Percentiles rank a stretch among this genome's conserved stretches.
These are phyloP conservation scores for Poecilia wingei DNA, from an alignment of 2,797 vertebrate species.

Conservation along the genomic window DNA sequence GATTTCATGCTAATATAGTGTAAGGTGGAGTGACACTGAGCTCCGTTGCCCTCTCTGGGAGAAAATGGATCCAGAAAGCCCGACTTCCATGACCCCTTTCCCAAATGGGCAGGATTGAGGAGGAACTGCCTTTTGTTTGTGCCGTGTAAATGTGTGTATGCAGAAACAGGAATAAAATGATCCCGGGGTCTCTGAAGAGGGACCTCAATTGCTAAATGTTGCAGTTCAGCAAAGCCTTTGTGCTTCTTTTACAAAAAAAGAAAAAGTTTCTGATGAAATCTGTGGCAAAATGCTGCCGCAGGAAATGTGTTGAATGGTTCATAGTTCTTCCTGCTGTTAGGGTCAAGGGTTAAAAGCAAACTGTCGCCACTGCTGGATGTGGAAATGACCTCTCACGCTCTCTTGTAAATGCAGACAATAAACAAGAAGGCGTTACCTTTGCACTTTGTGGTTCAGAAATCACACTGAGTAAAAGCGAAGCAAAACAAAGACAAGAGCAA, in stretches of 20 bases:
- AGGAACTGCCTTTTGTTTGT: constrained; percentile 58
- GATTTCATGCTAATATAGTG: constrained; percentile 78
- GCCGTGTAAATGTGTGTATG: constrained; percentile 57
- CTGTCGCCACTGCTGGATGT: constrained; percentile 29
- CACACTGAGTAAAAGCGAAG: constrained; percentile 9
- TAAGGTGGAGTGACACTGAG: constrained; percentile 77
- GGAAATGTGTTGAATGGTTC: constrained; percentile 47
- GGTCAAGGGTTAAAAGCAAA: constrained; percentile 39
- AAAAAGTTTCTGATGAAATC: constrained; percentile 62
- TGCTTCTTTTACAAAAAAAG: constrained; percentile 64
- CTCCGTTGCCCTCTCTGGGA: constrained; percentile 67
- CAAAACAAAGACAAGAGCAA: neutral
- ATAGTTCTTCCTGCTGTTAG: constrained; percentile 31
- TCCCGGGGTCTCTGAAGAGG: constrained; percentile 50
- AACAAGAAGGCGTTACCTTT: constrained; percentile 11
- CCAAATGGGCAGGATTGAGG: constrained; percentile 49
- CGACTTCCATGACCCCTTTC: constrained; percentile 66
- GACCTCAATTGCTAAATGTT: constrained; percentile 58
- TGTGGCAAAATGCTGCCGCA: constrained; percentile 64
- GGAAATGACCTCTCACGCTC: constrained; percentile 25
- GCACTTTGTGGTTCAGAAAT: constrained; percentile 5
- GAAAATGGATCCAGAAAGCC: constrained; percentile 60
- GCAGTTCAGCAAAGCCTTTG: constrained; percentile 63
- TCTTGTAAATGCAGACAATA: constrained; percentile 11
- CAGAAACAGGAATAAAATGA: constrained; percentile 22